Base-by-base conservation (phyloP, 2,888 invertebrate genomes). In the Subacronicta megacephala region DNA sequence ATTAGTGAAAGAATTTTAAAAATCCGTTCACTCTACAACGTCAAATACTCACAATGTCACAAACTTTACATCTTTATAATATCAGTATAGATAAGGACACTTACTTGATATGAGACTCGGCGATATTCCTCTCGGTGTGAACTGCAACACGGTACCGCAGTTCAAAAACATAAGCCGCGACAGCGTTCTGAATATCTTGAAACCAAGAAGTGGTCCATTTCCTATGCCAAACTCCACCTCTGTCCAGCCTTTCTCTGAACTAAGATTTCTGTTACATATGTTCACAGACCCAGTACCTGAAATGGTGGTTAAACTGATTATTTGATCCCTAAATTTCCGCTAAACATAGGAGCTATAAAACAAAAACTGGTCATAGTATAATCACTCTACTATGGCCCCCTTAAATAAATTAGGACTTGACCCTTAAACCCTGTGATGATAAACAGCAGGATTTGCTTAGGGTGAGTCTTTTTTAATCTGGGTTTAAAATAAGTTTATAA, bases 151-250 rank as follows among this genome's bases (percentile, higher is more conserved):
- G 0, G 96, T 95, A 2, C 96, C 96, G 36, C 96, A 96, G 80
- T 97, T 98, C 54, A 96, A 95, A 84, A 97, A 98, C 87, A 97
- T 95, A 77, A 96, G 90, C 72, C 96, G 95, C 0, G 96, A 96
- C 40, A 98, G 83, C 10, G 96, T 96, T 54, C 97, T 95, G 81
- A 97, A 98, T 50, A 96, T 96, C 89, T 98, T 98, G 3, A 98
- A 88, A 0, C 97, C 96, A 41, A 98, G 75, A 0, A 96, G 92
- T 1, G 98, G 96, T 0, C 98, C 98, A 89, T 97, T 97, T 1
- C 98, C 98, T 47, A 97, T 97, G 1, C 97, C 97, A 50, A 97
- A 88, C 83, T 98, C 98, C 10, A 97, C 88, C 92, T 99, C 99
- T 4, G 97, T 95, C 98, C 98, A 98, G 12, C 98, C 97, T 85